Percentiles rank a stretch among this genome's conserved stretches.
Evolutionary conservation across 53 echinoderm and acorn worm species (phyloP).

Genomic region (Holothuria scabra): DNA sequence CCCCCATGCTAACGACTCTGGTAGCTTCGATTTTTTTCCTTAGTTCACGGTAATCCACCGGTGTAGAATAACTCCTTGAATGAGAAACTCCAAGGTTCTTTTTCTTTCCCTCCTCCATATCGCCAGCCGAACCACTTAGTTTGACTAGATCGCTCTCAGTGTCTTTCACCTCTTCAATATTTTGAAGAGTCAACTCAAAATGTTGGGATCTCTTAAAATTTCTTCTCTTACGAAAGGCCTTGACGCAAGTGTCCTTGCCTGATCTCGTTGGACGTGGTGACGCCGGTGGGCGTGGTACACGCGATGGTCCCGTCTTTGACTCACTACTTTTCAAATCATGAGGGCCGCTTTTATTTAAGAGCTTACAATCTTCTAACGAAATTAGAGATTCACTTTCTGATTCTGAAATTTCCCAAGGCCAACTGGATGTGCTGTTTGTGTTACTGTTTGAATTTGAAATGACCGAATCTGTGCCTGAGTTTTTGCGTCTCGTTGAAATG

Average conservation of each 20-base stretch:
- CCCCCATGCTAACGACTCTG: constrained; percentile 59
- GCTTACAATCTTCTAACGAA: no score
- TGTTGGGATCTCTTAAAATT: constrained; percentile 58
- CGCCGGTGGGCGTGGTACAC: constrained; percentile 38
- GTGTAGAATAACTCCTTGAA: constrained; percentile 37
- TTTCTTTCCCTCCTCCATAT: not conserved
- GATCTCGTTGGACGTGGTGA: constrained; percentile 38
- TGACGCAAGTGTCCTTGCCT: not conserved
- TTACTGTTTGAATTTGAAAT: no score
- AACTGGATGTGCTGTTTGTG: no score
- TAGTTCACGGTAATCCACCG: constrained; percentile 59
- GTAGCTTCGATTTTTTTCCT: constrained; percentile 55
- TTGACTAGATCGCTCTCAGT: not conserved
- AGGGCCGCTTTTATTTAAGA: no score
- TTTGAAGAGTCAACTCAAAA: constrained; percentile 71
- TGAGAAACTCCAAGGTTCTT: not conserved
- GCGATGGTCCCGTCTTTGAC: no score
- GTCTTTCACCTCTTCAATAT: constrained; percentile 63
- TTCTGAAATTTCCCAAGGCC: no score
- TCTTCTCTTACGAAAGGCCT: not conserved
- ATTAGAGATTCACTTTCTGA: no score
- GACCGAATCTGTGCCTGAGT: no score
- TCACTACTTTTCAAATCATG: no score
- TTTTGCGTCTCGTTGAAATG: no score
- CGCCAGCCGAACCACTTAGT: not conserved